Conservation (phyloP, 1,140 invertebrate genomes). For the Eupristina koningsbergeri region DNA sequence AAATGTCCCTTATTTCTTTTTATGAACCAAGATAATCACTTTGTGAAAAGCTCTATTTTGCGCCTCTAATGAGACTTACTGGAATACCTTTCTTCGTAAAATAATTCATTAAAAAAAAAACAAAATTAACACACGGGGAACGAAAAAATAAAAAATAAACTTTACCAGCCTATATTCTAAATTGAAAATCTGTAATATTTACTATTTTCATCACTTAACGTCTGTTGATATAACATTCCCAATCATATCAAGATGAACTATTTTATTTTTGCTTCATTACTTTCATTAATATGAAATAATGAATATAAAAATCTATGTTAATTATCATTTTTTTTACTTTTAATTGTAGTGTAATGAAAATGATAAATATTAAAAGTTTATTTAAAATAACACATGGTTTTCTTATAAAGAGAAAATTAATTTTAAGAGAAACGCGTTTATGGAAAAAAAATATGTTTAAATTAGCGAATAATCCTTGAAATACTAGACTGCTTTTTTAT, state of each 20-base stretch:
- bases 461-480: background rate
- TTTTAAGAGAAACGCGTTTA: background rate
- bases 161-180: background rate
- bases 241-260: too few species aligned
- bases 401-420: background rate
- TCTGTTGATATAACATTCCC: too few species aligned
- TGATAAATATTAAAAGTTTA: background rate
- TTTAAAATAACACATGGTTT: background rate
- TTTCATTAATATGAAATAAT: too few species aligned
- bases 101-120: background rate
- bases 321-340: too few species aligned
- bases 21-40: constrained; percentile 41
- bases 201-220: background rate
- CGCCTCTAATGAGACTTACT: constrained; percentile 42
- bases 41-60: constrained; percentile 48
- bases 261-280: too few species aligned
- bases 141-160: background rate
- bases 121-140: background rate
- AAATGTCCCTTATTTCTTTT: constrained; percentile 29
- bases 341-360: too few species aligned
- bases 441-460: background rate
- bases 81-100: background rate
- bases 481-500: background rate
- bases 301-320: too few species aligned
- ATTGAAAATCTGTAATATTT: constrained; percentile 16